phyloP scores from a whole-genome alignment of 1,140 invertebrate species.

The Halictus rubicundus region DNA sequence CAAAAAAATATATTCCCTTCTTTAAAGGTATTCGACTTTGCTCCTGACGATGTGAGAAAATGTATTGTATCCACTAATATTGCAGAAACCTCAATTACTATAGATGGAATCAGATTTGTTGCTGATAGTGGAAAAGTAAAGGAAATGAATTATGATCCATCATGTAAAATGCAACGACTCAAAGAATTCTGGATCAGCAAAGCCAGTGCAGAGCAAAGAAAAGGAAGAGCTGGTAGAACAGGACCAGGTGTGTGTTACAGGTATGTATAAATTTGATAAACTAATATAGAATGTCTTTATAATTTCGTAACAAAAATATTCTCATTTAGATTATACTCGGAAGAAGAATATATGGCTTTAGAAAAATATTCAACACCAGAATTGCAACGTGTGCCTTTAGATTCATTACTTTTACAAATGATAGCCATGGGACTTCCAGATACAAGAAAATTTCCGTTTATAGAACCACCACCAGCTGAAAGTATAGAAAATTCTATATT shows the following conservation, averaged over 20 bases:
- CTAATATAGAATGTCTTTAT: constrained; percentile 5
- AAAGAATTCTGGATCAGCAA: constrained; percentile 98
- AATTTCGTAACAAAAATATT: constrained; percentile 14
- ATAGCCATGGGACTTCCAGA: constrained; percentile 96
- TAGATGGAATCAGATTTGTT: constrained; percentile 99
- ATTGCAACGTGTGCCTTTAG: constrained; percentile 94
- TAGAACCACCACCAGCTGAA: constrained; percentile 92
- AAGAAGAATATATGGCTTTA: constrained; percentile 90
- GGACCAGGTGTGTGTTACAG: constrained; percentile 82
- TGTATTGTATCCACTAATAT: constrained; percentile 99
- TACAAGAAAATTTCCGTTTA: constrained; percentile 95
- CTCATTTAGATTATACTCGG: constrained; percentile 91
- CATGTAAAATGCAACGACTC: constrained; percentile 92
- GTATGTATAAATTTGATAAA: constrained; percentile 72
- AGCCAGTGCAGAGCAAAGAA: constrained; percentile 98
- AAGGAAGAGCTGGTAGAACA: constrained; percentile 95
- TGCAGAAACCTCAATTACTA: constrained; percentile 99
- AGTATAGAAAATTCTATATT: constrained; percentile 93
- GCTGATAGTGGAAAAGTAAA: constrained; percentile 98
- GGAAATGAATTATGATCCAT: constrained; percentile 97
- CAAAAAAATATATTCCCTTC: background rate
- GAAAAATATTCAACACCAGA: constrained; percentile 93
- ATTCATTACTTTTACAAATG: constrained; percentile 96
- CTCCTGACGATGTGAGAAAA: constrained; percentile 97
- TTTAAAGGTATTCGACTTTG: constrained; percentile 94